Evolutionary conservation across 2,797 vertebrate species (phyloP).

Genomic region (Myotis findleyi): DNA sequence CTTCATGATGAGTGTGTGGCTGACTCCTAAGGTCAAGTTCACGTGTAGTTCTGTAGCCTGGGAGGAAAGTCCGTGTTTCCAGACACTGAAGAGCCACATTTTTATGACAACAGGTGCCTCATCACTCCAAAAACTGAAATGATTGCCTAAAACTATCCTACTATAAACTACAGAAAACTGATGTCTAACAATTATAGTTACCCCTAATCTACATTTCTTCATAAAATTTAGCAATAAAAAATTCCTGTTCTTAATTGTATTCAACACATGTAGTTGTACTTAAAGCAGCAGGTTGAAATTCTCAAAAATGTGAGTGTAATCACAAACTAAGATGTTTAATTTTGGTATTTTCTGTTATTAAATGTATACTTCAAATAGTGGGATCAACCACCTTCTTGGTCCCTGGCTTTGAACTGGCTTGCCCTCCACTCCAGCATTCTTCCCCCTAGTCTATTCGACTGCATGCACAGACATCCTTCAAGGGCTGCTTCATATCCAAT

Average conservation of each 20-base stretch:
- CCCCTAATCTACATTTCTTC: not conserved
- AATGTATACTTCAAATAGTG: not conserved
- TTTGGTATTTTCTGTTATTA: not conserved
- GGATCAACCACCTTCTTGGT: not conserved
- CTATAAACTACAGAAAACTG: not conserved
- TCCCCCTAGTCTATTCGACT: not conserved
- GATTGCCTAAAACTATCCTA: not conserved
- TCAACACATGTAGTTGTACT: not conserved
- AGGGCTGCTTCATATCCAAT: not conserved
- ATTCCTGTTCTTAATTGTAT: not conserved
- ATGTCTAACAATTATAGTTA: not conserved
- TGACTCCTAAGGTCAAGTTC: not conserved
- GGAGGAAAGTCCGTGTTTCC: not conserved
- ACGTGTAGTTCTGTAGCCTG: accelerated
- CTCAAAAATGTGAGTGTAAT: not conserved
- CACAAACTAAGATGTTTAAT: not conserved
- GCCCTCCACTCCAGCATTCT: not conserved
- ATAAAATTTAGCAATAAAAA: not conserved
- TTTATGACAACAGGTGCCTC: not conserved
- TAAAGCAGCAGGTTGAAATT: not conserved
- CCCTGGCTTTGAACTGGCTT: not conserved
- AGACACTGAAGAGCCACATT: not conserved
- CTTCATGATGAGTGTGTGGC: no score
- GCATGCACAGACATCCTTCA: not conserved
- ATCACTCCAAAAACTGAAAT: not conserved